Evolutionary conservation across 2,888 invertebrate species (phyloP).

Genomic region (Anoncus sp.): DNA sequence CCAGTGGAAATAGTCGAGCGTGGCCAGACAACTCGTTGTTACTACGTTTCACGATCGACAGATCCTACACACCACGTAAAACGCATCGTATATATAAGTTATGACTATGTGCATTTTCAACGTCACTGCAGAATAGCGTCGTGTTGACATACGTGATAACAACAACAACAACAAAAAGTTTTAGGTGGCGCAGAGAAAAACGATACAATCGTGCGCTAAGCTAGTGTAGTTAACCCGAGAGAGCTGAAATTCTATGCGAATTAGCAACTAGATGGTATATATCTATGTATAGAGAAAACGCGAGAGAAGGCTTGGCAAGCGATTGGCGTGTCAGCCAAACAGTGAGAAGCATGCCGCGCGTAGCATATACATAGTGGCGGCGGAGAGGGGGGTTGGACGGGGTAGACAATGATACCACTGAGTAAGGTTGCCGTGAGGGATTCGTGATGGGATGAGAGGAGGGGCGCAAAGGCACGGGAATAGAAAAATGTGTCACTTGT

Average conservation of each 20-base stretch:
- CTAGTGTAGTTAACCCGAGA: neutral
- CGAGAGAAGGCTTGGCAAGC: conserved; percentile 32
- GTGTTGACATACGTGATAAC: neutral
- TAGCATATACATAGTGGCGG: conserved; percentile 35
- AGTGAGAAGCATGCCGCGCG: conserved; percentile 37
- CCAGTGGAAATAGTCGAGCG: conserved; percentile 52
- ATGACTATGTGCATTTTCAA: conserved; percentile 18
- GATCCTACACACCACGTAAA: conserved; percentile 31
- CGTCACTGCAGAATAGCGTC: neutral
- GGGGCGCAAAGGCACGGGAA: conserved; percentile 58
- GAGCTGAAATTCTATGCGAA: conserved; percentile 29
- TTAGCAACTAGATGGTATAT: conserved; percentile 49
- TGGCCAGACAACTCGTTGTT: conserved; percentile 49
- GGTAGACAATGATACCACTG: conserved; percentile 58
- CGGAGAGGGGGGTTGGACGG: no score
- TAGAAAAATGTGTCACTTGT: conserved; percentile 81
- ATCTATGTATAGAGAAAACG: conserved; percentile 15
- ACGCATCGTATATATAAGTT: neutral
- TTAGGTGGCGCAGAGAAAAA: neutral
- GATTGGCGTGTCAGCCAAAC: conserved; percentile 57
- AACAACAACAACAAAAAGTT: conserved; percentile 18
- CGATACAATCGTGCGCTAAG: neutral
- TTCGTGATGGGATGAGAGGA: conserved; percentile 21
- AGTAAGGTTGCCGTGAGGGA: conserved; percentile 40
- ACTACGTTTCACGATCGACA: conserved; percentile 50